Evolutionary conservation across 2,113 vertebrate species (phyloP), one percentile per base, ranked within the genome.

Genomic region (Columbina picui): DNA sequence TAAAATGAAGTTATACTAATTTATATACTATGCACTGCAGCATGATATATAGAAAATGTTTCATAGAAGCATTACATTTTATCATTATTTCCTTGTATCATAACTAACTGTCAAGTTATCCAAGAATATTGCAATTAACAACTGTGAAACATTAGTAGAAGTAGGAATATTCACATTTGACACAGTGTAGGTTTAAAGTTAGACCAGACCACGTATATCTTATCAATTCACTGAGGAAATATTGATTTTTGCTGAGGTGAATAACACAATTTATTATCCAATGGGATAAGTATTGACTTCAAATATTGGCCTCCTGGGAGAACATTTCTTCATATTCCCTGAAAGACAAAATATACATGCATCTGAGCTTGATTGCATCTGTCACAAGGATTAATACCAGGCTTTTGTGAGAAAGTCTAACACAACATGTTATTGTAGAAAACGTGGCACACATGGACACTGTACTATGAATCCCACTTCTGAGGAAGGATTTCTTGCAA

Each of bases 361-460:
- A 53, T 34, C 4, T 50, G 32, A 90, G 3, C 29, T 57, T 61
- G 21, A 15, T 0, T 74, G 3, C 1, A 29, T 60, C n/a, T 75
- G 16, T n/a, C 61, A 10, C n/a, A 82, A 64, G 30, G 8, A 56
- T 49, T 71, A 78, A n/a, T 32, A 39, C 2, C 14, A 71, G 8
- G 8, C 11, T 3, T 60, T 70, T 49, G 38, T 12, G 17, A 16
- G 36, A 92, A 11, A 77, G 11, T 5, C 12, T 38, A 39, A 43
- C 10, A 26, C 12, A 83, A 27, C 2, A 36, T 52, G 5, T 11
- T 29, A 19, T 36, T 90, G 41, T 15, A 67, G 67, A 70, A 89
- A n/a, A 3, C 3, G 14, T 29, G 27, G 5, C 32, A 81, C 9
- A 52, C 6, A 7, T 1, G 1, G 43, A 55, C 6, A 15, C 1